phyloP scores from a whole-genome alignment of 35 echinoderm and acorn worm genomes.

The Patiria miniata region DNA sequence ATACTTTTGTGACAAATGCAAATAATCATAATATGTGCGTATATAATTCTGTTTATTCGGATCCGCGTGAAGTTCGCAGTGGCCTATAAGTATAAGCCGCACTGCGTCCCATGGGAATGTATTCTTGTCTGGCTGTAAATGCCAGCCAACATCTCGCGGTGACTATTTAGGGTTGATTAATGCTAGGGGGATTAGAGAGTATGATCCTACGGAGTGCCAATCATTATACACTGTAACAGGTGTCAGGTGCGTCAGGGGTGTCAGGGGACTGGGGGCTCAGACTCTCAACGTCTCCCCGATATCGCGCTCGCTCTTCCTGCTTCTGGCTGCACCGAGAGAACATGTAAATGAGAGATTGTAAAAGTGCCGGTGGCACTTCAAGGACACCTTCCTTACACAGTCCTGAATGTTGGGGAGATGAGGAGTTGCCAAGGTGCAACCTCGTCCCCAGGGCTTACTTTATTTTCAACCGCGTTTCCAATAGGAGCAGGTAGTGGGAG shows the following conservation, averaged over 20 bases:
- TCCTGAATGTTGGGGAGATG: too few relatives aligned
- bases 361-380: neutral
- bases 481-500: too few relatives aligned
- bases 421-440: too few relatives aligned
- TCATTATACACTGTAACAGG: neutral
- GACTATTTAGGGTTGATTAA: neutral
- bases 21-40: too few relatives aligned
- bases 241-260: neutral
- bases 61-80: too few relatives aligned
- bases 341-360: neutral
- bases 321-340: neutral
- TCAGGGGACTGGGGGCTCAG: neutral
- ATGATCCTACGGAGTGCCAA: neutral
- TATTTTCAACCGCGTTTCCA: too few relatives aligned
- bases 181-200: neutral
- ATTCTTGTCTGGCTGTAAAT: neutral
- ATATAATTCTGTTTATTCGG: too few relatives aligned
- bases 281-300: neutral
- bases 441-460: too few relatives aligned
- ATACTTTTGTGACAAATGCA: too few relatives aligned
- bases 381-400: neutral
- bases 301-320: slow-evolving; percentile 12
- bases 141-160: neutral
- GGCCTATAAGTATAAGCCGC: too few relatives aligned
- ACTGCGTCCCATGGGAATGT: too few relatives aligned